Base-by-base conservation (phyloP, 2,888 invertebrate genomes). In the Cancer borealis region DNA sequence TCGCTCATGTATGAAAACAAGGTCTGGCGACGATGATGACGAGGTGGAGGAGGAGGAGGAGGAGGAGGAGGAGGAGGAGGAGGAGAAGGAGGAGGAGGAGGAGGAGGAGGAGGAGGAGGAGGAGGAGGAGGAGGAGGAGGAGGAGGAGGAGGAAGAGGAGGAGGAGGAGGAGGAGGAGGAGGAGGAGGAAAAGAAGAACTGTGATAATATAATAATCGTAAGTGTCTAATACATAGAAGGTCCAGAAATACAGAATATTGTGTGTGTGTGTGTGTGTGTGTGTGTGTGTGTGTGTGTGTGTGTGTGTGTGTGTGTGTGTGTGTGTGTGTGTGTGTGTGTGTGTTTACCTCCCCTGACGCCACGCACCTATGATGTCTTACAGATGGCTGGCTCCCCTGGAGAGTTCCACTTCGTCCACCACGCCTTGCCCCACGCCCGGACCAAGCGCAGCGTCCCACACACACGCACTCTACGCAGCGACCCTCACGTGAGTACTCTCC, bases 341-440 rank as follows among this genome's bases (percentile, higher is more conserved):
- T 87, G 47, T 49, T n/a, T 47, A n/a, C 84, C n/a, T 47, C 14
- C 14, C n/a, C 54, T 66, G 0, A 21, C 49, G 17, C 10, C 26
- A 10, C 17, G 66, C 96, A 96, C 96, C 97, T 96, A 17, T 97
- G 99, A 97, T 99, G 96, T 96, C 96, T 97, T 96, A 17, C 97
- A 99, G 99, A 97, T 99, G 95, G 97, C 99, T 96, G 98, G 98
- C 93, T 98, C 99, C 91, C 97, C 98, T 96, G 98, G 97, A 96
- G 99, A 99, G 97, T 99, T 98, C 97, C 99, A 99, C 96, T 99
- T 99, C 97, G 97, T 98, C 94, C 99, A 99, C 96, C 98, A 98
- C 96, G 98, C 98, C n/a, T 97, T 99, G 95, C 98, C 99, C 6
- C 98, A 98, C 96, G 98, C 98, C 66, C 97, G 99, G 94, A 97